Conservation (phyloP, 1,140 invertebrate species). For the Scaptomyza hsui region DNA sequence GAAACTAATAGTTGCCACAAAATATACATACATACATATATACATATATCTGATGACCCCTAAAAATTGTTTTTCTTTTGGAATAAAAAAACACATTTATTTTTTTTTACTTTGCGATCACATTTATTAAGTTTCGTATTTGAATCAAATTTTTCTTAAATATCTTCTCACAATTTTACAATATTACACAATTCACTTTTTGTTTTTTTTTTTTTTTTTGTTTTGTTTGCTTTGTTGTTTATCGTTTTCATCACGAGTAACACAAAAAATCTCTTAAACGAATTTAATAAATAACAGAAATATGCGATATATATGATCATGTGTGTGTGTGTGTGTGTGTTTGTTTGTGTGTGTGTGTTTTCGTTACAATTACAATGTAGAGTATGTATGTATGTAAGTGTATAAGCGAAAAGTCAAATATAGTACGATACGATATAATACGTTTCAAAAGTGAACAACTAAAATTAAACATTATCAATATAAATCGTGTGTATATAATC, state of each 20-base stretch:
- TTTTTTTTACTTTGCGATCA: slow-evolving; percentile 74
- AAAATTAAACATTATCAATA: slow-evolving; percentile 58
- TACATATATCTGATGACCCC: slow-evolving; percentile 14
- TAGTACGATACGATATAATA: slow-evolving; percentile 68
- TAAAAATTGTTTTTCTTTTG: background rate
- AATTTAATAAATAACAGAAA: slow-evolving; percentile 82
- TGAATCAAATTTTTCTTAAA: slow-evolving; percentile 79
- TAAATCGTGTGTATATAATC: slow-evolving; percentile 19
- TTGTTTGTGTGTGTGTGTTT: slow-evolving; percentile 34
- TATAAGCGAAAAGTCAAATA: slow-evolving; percentile 67
- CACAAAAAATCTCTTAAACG: slow-evolving; percentile 76
- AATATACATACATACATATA: slow-evolving; percentile 24
- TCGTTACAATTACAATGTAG: slow-evolving; percentile 51
- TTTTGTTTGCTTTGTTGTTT: slow-evolving; percentile 52
- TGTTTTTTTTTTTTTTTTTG: slow-evolving; percentile 43
- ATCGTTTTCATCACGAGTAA: slow-evolving; percentile 69
- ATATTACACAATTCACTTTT: slow-evolving; percentile 77
- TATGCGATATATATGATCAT: slow-evolving; percentile 64
- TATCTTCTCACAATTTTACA: slow-evolving; percentile 78
- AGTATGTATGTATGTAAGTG: slow-evolving; percentile 13
- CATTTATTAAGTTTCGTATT: slow-evolving; percentile 83
- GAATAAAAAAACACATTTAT: too few relatives aligned
- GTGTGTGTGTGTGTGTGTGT: slow-evolving; percentile 16
- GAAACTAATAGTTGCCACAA: slow-evolving; percentile 54
- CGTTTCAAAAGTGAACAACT: slow-evolving; percentile 71